These are phyloP conservation scores for Pandion haliaetus DNA, from an alignment of 2,113 vertebrate genomes.

Conservation along the genomic window DNA sequence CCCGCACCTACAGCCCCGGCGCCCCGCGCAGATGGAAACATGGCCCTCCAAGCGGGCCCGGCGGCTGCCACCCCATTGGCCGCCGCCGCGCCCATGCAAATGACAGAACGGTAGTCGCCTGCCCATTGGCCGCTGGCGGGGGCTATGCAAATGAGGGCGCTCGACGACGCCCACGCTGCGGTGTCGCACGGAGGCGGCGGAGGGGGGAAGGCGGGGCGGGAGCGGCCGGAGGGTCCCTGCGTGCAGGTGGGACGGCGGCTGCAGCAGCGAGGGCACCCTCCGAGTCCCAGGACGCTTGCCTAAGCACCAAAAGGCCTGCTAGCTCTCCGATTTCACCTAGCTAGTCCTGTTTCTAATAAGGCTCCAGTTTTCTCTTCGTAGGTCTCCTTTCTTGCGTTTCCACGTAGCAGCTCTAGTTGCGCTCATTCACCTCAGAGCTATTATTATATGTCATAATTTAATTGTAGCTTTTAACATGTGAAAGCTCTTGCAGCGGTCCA, in stretches of 20 bases:
- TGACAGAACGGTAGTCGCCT: fast-evolving
- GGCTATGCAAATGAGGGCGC: neutral
- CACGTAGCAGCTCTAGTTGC: fast-evolving
- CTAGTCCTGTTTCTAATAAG: fast-evolving
- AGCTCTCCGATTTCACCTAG: fast-evolving
- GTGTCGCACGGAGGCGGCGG: conserved; percentile 29
- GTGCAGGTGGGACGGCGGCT: neutral
- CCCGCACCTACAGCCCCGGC: neutral
- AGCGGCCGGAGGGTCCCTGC: neutral
- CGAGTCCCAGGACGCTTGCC: fast-evolving
- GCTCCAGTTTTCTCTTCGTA: neutral
- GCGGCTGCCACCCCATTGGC: conserved; percentile 60
- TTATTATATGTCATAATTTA: neutral
- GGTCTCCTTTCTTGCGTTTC: neutral
- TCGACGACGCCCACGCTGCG: conserved; percentile 20
- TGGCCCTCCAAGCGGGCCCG: neutral
- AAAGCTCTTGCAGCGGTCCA: neutral
- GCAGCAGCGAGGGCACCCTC: neutral
- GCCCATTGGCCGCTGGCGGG: neutral
- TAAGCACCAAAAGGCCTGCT: neutral
- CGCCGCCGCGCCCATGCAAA: conserved; percentile 58
- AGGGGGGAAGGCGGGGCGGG: neutral
- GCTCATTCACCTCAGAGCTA: neutral
- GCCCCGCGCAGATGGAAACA: conserved; percentile 26
- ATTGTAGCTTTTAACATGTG: neutral